Evolutionary conservation across 1,140 invertebrate species (phyloP), one percentile per base, ranked within the genome.

Genomic region (Zaprionus lachaisei): DNA sequence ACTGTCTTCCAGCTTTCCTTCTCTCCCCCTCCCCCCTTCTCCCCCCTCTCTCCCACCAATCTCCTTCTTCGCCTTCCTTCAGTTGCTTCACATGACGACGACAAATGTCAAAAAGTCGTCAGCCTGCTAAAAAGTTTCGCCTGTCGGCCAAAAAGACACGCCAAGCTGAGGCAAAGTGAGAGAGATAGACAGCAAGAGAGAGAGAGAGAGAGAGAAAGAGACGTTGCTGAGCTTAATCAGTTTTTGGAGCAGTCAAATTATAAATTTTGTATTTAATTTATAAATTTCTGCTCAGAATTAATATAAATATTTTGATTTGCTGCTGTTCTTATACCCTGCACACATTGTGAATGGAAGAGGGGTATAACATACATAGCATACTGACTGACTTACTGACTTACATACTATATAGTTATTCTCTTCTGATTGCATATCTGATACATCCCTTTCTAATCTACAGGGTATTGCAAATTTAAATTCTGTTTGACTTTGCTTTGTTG

Each of bases 101-200:
- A 89, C 84, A 75, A 86, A 82, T 89, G 80, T 87, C 83, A 87
- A 67, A 87, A 86, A 86, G 83, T 87, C 83, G 72, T 86, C 74
- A 58, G 56, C 37, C 44, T 34, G 47, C 67, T 44, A 64, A 61
- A 80, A 83, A 57, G 68, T 87, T 81, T 73, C 14, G 5, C 28
- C 20, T 28, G 55, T 28, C 34, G 24, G 5, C 12, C 14, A 62
- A 68, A 49, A 68, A 49, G 28, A 24, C 41, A 17, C 4, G 9
- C 0, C 9, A 49, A 58, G 14, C 7, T 15, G 9, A 47, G 37
- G 12, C 26, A 66, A 44, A 28, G 26, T 49, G 31, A 66, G 34
- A 51, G 11, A 38, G 7, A 54, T 4, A 22, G 11, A 20, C 12
- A 54, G 28, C 20, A 20, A 20, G 1, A 20, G 20, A 20, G 20